phyloP scores from a whole-genome alignment of 2,113 vertebrate genomes.

The Hyla sarda region DNA sequence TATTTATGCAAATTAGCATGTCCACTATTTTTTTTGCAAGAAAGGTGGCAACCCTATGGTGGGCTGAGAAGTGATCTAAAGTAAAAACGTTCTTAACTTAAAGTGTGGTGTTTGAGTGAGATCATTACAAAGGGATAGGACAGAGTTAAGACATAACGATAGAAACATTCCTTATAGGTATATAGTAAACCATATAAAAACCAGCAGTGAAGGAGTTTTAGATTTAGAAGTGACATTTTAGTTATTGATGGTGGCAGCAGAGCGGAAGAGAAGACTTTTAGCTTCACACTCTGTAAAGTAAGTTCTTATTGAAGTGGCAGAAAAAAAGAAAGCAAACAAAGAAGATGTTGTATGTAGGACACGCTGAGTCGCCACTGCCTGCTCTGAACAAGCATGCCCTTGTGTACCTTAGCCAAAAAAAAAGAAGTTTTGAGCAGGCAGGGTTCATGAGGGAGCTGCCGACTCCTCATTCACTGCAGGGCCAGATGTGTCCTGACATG shows the following conservation, averaged over 20 bases:
- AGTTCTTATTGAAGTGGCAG: constrained; percentile 22
- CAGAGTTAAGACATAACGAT: too few species aligned
- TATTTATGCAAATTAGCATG: too few species aligned
- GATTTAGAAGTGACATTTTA: neutral
- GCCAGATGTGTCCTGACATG: constrained; percentile 47
- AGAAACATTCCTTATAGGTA: neutral
- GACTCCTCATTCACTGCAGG: constrained; percentile 9
- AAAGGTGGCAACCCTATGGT: too few species aligned
- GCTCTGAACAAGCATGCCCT: constrained; percentile 36
- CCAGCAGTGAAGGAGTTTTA: neutral
- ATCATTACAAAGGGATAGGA: neutral
- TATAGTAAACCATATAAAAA: neutral
- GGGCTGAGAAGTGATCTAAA: too few species aligned
- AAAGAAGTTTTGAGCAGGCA: constrained; percentile 17
- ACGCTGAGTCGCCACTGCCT: constrained; percentile 1
- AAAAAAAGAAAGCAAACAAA: constrained; percentile 27
- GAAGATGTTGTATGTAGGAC: constrained; percentile 49
- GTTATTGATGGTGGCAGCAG: neutral
- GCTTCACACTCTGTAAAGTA: constrained; percentile 6
- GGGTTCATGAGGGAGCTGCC: neutral
- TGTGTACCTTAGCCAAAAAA: constrained; percentile 46
- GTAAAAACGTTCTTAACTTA: too few species aligned
- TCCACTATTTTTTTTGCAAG: too few species aligned
- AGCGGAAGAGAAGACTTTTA: constrained; percentile 17
- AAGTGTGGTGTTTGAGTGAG: neutral